Evolutionary conservation across 2,113 vertebrate species (phyloP).

Genomic region (Amphilophus citrinellus): DNA sequence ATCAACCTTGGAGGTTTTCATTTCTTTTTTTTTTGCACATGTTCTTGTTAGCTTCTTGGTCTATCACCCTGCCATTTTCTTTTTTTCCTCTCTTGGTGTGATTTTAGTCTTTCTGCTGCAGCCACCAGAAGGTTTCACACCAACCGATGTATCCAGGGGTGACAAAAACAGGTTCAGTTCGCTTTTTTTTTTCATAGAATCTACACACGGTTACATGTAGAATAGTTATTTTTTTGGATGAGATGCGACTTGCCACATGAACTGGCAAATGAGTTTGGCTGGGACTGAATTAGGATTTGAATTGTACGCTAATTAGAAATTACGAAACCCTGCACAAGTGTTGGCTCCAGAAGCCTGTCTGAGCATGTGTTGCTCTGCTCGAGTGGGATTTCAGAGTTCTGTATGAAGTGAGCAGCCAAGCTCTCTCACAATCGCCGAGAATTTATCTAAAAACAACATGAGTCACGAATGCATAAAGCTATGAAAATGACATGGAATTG

Average conservation of each 20-base stretch:
- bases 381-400: slow-evolving; percentile 58
- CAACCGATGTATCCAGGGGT: background rate
- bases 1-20: background rate
- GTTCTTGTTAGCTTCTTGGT: background rate
- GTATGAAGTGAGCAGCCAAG: slow-evolving; percentile 36
- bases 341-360: slow-evolving; percentile 56
- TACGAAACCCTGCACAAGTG: slow-evolving; percentile 60
- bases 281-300: slow-evolving; percentile 62
- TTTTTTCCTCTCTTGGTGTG: background rate
- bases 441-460: slow-evolving; percentile 49
- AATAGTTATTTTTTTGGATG: slow-evolving; percentile 49
- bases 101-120: background rate
- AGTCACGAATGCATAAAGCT: slow-evolving; percentile 19
- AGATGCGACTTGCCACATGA: slow-evolving; percentile 49
- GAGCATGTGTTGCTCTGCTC: slow-evolving; percentile 73
- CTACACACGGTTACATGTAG: background rate
- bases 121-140: background rate
- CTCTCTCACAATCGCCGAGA: slow-evolving; percentile 39
- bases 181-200: background rate
- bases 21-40: background rate
- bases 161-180: background rate
- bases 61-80: background rate
- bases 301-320: slow-evolving; percentile 75
- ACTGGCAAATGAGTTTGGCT: slow-evolving; percentile 65
- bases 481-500: slow-evolving; percentile 29